A percentile compares a stretch with the other conserved stretches of the same genome.
Conservation (phyloP, 92 coral and sea anemone species). For the Palythoa heliodiscus region DNA sequence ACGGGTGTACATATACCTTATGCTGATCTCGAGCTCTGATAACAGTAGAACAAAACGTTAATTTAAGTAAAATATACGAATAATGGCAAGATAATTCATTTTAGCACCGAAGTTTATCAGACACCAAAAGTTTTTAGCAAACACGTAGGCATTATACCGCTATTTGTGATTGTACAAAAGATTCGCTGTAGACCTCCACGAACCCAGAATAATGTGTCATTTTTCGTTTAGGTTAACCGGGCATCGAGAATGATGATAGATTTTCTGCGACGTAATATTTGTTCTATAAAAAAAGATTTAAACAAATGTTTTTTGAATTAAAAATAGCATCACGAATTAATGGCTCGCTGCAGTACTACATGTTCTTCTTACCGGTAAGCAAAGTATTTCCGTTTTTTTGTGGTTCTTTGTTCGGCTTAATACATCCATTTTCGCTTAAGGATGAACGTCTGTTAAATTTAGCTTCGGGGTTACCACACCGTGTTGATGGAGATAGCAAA, state of each 20-base stretch:
- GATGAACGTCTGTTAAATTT: conserved; percentile 20
- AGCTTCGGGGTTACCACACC: conserved; percentile 10
- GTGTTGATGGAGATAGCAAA: neutral
- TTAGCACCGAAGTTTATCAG: neutral
- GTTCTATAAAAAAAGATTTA: neutral
- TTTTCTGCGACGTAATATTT: neutral
- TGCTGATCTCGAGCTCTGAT: neutral
- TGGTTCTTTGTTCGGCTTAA: neutral
- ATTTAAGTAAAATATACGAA: too few relatives aligned
- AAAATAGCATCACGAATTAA: neutral
- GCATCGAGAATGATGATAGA: neutral
- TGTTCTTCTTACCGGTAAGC: conserved; percentile 24
- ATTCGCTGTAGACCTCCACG: neutral
- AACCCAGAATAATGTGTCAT: neutral
- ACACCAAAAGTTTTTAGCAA: neutral
- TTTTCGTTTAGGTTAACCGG: neutral
- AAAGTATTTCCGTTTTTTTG: conserved; percentile 21
- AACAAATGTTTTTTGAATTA: neutral
- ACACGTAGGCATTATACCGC: neutral
- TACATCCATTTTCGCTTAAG: conserved; percentile 13
- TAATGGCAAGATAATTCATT: too few relatives aligned
- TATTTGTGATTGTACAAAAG: neutral
- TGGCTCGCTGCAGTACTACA: conserved; percentile 6
- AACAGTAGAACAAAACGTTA: neutral
- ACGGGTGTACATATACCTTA: neutral